Evolutionary conservation across 2,113 vertebrate species (phyloP), one percentile per base, ranked within the genome.

Genomic region (Neogobius melanostomus): DNA sequence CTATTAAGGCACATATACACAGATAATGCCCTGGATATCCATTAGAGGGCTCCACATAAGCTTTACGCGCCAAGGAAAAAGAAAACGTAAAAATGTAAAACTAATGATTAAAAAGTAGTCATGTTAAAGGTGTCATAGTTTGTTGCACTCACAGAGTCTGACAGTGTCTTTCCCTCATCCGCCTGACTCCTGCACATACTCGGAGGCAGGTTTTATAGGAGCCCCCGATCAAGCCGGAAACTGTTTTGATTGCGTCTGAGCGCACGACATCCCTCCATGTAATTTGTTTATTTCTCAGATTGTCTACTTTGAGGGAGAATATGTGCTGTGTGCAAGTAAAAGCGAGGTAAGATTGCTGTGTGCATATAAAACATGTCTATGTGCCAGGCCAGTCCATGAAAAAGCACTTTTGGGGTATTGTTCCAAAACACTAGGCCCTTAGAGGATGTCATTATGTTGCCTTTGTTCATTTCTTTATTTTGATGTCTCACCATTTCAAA

Each of bases 401-500:
- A 86, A 89, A 81, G 74, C 80, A 77, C 54, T 87, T 88, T 88
- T 71, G 78, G 64, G 68, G 74, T 66, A 82, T 85, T 82, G 86
- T 89, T 89, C 66, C 89, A 84, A 85, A 85, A 85, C 83, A 84
- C 77, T 80, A 84, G 74, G 77, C 79, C 79, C 79, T 75, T 60
- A 69, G 79, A 76, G 69, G 74, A 84, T 79, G 71, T 86, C 85
- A 92, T 93, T 87, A 91, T 82, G 64, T 77, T 63, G 48, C 72
- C 76, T 86, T 90, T 86, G 79, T 90, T 86, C 79, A 74, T 83
- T 80, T 83, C 81, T 85, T 87, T 84, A 86, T 88, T 89, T 82
- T 81, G 45, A 85, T 68, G 85, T 89, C 86, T 89, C 85, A 85
- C 79, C 67, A 43, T 89, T 85, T 89, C 86, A 88, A 70, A 71